phyloP scores from a whole-genome alignment of 2,113 vertebrate species.

The Pandion haliaetus region DNA sequence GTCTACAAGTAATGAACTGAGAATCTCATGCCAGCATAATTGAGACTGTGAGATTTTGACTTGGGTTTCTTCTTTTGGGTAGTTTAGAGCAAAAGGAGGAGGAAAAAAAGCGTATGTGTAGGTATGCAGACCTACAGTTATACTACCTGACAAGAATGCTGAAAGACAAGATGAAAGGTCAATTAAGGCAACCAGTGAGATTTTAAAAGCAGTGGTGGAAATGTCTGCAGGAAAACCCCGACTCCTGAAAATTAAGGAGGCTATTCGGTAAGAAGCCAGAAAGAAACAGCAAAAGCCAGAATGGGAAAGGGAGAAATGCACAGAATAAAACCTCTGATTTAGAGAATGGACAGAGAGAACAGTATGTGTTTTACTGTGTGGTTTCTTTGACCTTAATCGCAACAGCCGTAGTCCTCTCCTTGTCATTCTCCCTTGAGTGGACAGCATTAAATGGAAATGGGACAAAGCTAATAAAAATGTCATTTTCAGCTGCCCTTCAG shows the following conservation, averaged over 20 bases:
- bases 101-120: not conserved
- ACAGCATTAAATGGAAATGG: not conserved
- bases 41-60: not conserved
- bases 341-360: not conserved
- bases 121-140: not conserved
- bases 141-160: not conserved
- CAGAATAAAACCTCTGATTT: not conserved
- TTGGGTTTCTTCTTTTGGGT: not conserved
- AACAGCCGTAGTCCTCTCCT: not conserved
- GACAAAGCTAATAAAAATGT: not conserved
- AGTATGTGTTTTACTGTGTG: not conserved
- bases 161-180: not conserved
- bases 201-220: constrained; percentile 39
- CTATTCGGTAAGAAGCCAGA: not conserved
- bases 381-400: not conserved
- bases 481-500: not conserved
- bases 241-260: not conserved
- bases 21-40: not conserved
- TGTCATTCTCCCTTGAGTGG: not conserved
- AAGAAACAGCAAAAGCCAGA: not conserved
- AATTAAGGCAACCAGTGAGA: constrained; percentile 60
- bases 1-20: not conserved
- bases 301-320: not conserved
- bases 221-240: not conserved
- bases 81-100: not conserved